Conservation (phyloP, 2,888 invertebrate species). For the Ormyrus rosae region DNA sequence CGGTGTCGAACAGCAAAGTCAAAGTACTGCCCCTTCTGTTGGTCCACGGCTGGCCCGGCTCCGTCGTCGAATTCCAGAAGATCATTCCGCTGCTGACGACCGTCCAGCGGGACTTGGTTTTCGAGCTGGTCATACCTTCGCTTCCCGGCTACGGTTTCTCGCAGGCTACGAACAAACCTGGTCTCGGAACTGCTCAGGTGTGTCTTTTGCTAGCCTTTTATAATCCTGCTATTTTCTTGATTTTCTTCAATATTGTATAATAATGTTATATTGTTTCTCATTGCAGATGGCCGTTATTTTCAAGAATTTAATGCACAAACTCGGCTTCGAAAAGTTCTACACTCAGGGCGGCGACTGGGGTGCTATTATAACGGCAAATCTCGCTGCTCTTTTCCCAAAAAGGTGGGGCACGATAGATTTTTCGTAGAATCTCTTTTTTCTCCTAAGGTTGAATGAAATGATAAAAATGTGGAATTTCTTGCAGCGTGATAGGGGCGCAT, state of each 20-base stretch:
- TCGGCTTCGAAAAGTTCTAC: constrained; percentile 78
- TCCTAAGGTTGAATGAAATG: neutral
- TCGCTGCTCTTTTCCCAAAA: constrained; percentile 77
- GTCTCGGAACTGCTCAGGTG: constrained; percentile 72
- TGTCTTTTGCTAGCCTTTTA: constrained; percentile 53
- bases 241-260: too few relatives aligned
- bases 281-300: constrained; percentile 75
- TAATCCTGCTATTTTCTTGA: too few relatives aligned
- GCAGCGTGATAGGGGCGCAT: constrained; percentile 79
- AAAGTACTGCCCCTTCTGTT: constrained; percentile 83
- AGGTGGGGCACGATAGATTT: constrained; percentile 59
- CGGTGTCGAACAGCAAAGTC: constrained; percentile 70
- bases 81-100: constrained; percentile 82
- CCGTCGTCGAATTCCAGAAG: constrained; percentile 87
- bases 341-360: constrained; percentile 84
- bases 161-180: constrained; percentile 77
- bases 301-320: constrained; percentile 78
- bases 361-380: constrained; percentile 73
- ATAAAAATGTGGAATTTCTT: constrained; percentile 52
- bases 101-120: constrained; percentile 79
- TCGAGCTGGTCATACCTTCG: constrained; percentile 83
- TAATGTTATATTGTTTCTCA: neutral
- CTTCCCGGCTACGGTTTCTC: constrained; percentile 85
- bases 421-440: neutral
- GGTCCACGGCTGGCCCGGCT: constrained; percentile 92